phyloP scores from a whole-genome alignment of 2,797 vertebrate species.

The Tolypeutes matacus region DNA sequence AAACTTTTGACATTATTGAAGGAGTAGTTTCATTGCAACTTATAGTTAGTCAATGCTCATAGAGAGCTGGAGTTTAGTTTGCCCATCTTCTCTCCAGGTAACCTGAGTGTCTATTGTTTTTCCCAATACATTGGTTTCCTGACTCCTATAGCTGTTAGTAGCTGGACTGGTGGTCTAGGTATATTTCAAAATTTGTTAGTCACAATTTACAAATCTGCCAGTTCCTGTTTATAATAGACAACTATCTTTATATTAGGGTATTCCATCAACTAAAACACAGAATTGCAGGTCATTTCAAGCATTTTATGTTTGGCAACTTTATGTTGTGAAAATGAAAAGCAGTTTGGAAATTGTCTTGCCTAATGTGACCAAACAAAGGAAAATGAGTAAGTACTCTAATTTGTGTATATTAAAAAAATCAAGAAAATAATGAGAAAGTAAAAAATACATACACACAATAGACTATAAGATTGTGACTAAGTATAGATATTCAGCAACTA shows the following conservation, averaged over 20 bases:
- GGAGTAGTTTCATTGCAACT: not conserved
- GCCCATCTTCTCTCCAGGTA: not conserved
- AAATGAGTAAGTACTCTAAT: not conserved
- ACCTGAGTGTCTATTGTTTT: not conserved
- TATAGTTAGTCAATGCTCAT: not conserved
- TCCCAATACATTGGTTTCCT: not conserved
- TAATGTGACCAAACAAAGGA: not conserved
- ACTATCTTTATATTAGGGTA: not conserved
- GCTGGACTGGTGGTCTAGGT: not conserved
- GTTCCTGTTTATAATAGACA: not conserved
- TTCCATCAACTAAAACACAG: not conserved
- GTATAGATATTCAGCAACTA: not conserved
- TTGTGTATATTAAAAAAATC: not conserved
- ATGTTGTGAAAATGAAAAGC: not conserved
- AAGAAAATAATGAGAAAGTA: constrained; percentile 9
- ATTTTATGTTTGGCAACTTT: constrained; percentile 8
- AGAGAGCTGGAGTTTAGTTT: not conserved
- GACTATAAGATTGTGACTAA: not conserved
- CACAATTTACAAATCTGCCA: not conserved
- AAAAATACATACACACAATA: not conserved
- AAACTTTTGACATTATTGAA: not conserved
- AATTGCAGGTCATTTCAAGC: not conserved
- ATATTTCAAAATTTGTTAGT: constrained; percentile 5
- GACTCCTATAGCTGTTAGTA: not conserved
- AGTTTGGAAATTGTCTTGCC: not conserved